Evolutionary conservation across 2,797 vertebrate genomes (phyloP), one percentile per base, ranked within the genome.

Genomic region (Macrochelys suwanniensis): DNA sequence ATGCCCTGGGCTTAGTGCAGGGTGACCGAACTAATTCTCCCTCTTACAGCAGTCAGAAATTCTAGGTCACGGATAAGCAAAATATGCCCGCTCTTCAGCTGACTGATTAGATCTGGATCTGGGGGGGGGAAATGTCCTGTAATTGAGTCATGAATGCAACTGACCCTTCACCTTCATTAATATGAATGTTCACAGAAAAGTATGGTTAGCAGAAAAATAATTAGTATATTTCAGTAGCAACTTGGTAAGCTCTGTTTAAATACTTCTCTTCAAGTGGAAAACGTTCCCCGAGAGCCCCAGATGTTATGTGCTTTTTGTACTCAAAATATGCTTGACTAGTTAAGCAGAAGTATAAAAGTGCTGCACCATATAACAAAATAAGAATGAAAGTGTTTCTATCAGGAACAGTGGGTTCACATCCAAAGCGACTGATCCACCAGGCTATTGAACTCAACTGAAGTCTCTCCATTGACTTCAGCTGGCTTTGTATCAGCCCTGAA

Each of bases 1-100:
- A 90, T 90, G 96, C 95, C 96, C 95, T 92, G 91, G 97, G 96
- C 95, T 97, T 95, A 98, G 96, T 96, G 97, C 96, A 96, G 95
- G 89, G 81, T 97, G 97, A 97, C 96, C 95, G 97, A 96, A 95
- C 96, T 97, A 97, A 97, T 97, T 97, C 96, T 95, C 0, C 0
- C 88, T 94, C 93, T 93, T 86, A 94, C 84, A 97, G 95, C 82
- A 96, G 97, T 94, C 96, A 94, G 87, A 96, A 93, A 96, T 95
- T 96, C 94, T 94, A 97, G 95, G 96, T 97, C 96, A 95, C 81
- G 88, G 89, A 94, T 92, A 94, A 96, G 96, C 93, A 93, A 92
- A 82, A 86, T 91, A 93, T 59, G 91, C 49, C 96, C 82, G 88
- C 51, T 95, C 94, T 97, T 96, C 91, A 95, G 85, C 95, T 95